Percentiles rank a stretch among this genome's conserved stretches.
phyloP scores from a whole-genome alignment of 1,140 invertebrate species.

The Scaptodrosophila lebanonensis region DNA sequence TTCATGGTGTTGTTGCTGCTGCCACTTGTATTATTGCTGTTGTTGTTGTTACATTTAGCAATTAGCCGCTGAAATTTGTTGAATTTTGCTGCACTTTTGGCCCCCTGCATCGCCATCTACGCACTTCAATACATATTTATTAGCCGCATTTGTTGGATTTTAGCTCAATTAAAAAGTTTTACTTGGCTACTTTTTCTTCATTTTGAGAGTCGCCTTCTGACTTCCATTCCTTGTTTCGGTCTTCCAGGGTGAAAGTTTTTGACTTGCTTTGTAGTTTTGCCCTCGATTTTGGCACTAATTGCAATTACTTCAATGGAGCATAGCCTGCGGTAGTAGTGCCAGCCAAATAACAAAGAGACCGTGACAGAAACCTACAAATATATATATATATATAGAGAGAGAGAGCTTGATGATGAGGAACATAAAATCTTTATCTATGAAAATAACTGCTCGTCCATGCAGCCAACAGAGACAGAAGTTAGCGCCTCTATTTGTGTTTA shows the following conservation, averaged over 20 bases:
- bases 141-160: conserved; percentile 74
- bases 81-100: conserved; percentile 16
- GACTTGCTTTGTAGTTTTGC: conserved; percentile 22
- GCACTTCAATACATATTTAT: conserved; percentile 72
- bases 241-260: conserved; percentile 18
- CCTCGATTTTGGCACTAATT: conserved; percentile 49
- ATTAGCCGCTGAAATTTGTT: conserved; percentile 58
- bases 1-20: neutral
- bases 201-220: conserved; percentile 52
- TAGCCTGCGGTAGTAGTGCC: too few species aligned
- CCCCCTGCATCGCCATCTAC: neutral
- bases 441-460: too few species aligned
- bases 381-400: too few species aligned
- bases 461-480: too few species aligned
- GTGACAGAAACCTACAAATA: too few species aligned
- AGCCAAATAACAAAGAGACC: too few species aligned
- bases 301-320: conserved; percentile 52
- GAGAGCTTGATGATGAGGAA: too few species aligned
- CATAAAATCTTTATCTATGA: too few species aligned
- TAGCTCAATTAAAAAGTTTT: conserved; percentile 74
- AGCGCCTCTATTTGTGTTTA: too few species aligned
- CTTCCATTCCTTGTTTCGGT: conserved; percentile 39
- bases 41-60: conserved; percentile 62
- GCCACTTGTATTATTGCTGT: conserved; percentile 14
- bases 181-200: conserved; percentile 71